Evolutionary conservation across 2,888 invertebrate genomes (phyloP).

Genomic region (Rhopalosiphum nymphaeae): DNA sequence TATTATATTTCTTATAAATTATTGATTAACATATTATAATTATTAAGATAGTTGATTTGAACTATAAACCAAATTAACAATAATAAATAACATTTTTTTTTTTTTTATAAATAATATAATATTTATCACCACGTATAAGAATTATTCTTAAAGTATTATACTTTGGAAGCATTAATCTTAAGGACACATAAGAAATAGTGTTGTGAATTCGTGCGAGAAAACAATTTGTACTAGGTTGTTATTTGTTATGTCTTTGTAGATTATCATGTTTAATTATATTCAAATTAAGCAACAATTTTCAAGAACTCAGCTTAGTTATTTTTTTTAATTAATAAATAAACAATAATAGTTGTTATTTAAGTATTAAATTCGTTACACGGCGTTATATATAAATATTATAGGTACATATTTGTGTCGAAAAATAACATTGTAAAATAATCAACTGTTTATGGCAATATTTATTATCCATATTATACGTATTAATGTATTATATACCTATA

Average conservation of each 20-base stretch:
- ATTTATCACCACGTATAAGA: background rate
- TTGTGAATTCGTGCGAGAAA: background rate
- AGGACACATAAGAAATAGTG: background rate
- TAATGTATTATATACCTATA: background rate
- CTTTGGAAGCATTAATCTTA: background rate
- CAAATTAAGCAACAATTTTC: background rate
- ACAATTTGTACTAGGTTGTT: background rate
- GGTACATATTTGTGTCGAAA: background rate
- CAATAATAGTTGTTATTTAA: background rate
- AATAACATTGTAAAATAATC: background rate
- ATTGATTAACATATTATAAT: background rate
- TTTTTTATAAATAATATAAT: background rate
- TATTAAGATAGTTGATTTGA: background rate
- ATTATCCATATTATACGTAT: background rate
- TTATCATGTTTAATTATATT: background rate
- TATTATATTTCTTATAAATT: background rate
- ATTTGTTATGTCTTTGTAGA: background rate
- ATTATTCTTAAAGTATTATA: background rate
- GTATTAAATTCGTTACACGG: background rate
- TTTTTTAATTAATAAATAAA: background rate
- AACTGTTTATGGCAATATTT: background rate
- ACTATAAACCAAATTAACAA: background rate
- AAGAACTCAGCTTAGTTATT: background rate
- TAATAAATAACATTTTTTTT: background rate
- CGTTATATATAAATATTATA: background rate